Percentiles rank a stretch among this genome's conserved stretches.
Evolutionary conservation across 2,888 invertebrate species (phyloP).

Genomic region (Syrphus vitripennis): DNA sequence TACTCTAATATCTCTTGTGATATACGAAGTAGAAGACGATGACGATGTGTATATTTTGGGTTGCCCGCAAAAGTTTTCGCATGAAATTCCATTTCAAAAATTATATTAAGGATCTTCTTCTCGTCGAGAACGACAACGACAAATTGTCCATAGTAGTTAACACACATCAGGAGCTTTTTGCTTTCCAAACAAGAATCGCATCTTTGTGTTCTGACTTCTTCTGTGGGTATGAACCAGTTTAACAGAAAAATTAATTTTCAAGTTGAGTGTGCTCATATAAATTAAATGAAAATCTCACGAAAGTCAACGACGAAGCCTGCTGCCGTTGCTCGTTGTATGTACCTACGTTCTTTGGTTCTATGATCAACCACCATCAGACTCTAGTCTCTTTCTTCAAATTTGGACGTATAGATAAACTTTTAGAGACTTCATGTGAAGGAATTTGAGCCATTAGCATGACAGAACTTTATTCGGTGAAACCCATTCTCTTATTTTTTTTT

Average conservation of each 20-base stretch:
- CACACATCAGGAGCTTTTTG: slow-evolving; percentile 11
- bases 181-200: neutral
- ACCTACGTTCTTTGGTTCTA: neutral
- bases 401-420: slow-evolving; percentile 37
- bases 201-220: neutral
- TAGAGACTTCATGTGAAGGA: slow-evolving; percentile 49
- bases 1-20: neutral
- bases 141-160: slow-evolving; percentile 69
- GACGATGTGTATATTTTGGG: slow-evolving; percentile 34
- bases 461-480: slow-evolving; percentile 31
- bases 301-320: slow-evolving; percentile 40
- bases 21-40: too few relatives aligned
- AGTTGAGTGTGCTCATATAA: slow-evolving; percentile 66
- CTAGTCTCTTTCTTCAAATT: neutral
- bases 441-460: slow-evolving; percentile 52
- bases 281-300: slow-evolving; percentile 71
- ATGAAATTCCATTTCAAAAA: slow-evolving; percentile 65
- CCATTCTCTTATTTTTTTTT: neutral
- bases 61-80: slow-evolving; percentile 71
- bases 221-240: slow-evolving; percentile 39
- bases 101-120: slow-evolving; percentile 56
- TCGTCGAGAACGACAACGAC: slow-evolving; percentile 15
- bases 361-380: neutral
- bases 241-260: slow-evolving; percentile 66
- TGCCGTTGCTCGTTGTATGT: slow-evolving; percentile 34